Percentiles rank a stretch among this genome's conserved stretches.
These are phyloP conservation scores for Drosophila algonquin DNA, from an alignment of 2,888 invertebrate genomes.

Conservation along the genomic window DNA sequence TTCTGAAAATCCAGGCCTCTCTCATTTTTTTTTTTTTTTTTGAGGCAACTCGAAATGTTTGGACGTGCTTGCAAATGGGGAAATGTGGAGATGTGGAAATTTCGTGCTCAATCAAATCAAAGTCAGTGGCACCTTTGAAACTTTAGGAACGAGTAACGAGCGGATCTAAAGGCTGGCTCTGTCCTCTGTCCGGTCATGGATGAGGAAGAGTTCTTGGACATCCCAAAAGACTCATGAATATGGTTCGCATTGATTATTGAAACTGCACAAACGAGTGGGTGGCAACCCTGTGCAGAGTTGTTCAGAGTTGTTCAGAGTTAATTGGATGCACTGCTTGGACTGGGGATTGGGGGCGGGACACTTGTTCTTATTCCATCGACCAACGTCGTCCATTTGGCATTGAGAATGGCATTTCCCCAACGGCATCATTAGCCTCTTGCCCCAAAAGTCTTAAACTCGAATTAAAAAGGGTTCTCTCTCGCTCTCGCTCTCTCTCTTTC, in stretches of 20 bases:
- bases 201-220: not conserved
- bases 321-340: constrained; percentile 68
- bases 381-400: constrained; percentile 1
- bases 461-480: constrained; percentile 47
- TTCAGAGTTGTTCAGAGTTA: constrained; percentile 46
- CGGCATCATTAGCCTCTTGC: constrained; percentile 63
- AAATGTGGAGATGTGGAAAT: constrained; percentile 9
- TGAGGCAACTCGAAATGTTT: constrained; percentile 3
- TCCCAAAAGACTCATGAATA: constrained; percentile 28
- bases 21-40: not conserved
- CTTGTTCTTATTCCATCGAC: not conserved
- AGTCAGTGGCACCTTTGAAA: constrained; percentile 33
- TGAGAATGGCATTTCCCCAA: constrained; percentile 49
- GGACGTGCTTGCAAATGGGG: constrained; percentile 23
- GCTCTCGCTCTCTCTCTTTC: not conserved
- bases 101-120: constrained; percentile 43
- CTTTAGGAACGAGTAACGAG: not conserved
- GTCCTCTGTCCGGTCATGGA: not conserved
- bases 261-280: constrained; percentile 13
- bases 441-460: constrained; percentile 35
- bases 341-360: too few relatives aligned
- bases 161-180: not conserved
- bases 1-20: not conserved
- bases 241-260: constrained; percentile 29
- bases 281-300: not conserved